Evolutionary conservation across 2,113 vertebrate species (phyloP).

Genomic region (Neotoma lepida): DNA sequence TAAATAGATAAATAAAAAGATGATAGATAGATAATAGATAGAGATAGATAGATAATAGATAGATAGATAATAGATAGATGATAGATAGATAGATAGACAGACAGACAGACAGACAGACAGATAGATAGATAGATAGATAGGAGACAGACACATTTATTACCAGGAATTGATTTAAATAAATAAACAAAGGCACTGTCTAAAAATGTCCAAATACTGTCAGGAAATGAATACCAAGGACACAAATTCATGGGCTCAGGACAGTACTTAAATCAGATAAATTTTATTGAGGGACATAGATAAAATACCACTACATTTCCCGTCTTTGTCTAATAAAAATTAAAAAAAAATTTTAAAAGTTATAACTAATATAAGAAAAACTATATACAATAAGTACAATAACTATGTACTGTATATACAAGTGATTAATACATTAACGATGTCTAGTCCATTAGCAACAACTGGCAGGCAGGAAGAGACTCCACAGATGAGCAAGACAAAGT

Average conservation of each 20-base stretch:
- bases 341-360: no score
- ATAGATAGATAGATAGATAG: not conserved
- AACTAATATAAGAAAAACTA: no score
- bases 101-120: not conserved
- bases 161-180: not conserved
- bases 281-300: no score
- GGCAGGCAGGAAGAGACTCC: not conserved
- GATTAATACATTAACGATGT: no score
- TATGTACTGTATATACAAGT: no score
- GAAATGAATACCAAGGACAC: not conserved
- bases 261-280: no score
- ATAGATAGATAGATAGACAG: not conserved
- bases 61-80: not conserved
- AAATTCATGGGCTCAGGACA: not conserved
- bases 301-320: no score
- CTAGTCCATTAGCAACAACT: no score
- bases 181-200: not conserved
- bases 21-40: not conserved
- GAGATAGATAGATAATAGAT: not conserved
- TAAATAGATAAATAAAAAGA: not conserved
- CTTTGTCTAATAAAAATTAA: no score
- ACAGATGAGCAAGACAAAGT: not conserved
- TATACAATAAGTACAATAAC: no score
- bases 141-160: not conserved
- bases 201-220: not conserved